Percentiles rank a stretch among this genome's conserved stretches.
Conservation (phyloP, 1,140 invertebrate genomes). For the Aporrectodea caliginosa region DNA sequence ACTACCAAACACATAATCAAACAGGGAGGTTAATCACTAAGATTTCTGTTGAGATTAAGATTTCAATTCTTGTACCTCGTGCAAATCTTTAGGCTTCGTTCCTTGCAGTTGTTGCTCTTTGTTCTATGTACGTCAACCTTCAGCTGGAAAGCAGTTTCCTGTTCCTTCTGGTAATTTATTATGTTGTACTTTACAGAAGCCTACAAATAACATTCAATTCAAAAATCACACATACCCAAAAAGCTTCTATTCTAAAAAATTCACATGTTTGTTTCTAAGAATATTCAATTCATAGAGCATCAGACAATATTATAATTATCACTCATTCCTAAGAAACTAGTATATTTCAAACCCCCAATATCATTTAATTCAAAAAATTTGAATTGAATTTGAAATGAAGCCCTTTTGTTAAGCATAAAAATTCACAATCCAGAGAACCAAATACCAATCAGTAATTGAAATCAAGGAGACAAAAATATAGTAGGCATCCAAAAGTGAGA, state of each 20-base stretch:
- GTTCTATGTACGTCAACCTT: not conserved
- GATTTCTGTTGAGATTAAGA: too few relatives aligned
- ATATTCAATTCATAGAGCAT: not conserved
- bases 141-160: not conserved
- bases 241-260: too few relatives aligned
- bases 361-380: not conserved
- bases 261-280: not conserved
- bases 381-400: too few relatives aligned
- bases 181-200: not conserved
- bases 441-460: too few relatives aligned
- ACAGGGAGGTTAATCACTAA: not conserved
- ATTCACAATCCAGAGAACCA: too few relatives aligned
- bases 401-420: too few relatives aligned
- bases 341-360: not conserved
- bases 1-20: not conserved
- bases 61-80: conserved; percentile 36
- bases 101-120: conserved; percentile 38
- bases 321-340: not conserved
- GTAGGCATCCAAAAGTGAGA: too few relatives aligned
- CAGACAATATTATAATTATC: not conserved
- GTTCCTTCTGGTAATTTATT: not conserved
- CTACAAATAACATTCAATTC: not conserved
- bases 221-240: too few relatives aligned
- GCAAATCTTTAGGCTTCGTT: conserved; percentile 41
- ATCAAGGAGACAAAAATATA: too few relatives aligned